phyloP scores from a whole-genome alignment of 2,797 vertebrate species.

The Poeciliopsis turneri region DNA sequence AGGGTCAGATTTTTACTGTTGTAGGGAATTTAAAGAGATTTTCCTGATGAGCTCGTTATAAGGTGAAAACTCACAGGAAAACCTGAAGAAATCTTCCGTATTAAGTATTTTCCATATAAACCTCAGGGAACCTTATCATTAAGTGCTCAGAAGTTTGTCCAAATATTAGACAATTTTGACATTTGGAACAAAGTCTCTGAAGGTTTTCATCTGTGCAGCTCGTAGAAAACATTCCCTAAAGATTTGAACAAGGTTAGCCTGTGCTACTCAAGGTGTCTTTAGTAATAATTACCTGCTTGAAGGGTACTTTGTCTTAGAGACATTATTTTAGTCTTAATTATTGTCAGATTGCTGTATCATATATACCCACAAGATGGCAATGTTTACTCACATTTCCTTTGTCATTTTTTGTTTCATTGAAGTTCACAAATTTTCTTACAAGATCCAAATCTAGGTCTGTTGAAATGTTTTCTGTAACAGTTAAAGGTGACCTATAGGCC shows the following conservation, averaged over 20 bases:
- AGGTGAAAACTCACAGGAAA: background rate
- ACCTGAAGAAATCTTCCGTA: background rate
- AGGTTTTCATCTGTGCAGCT: background rate
- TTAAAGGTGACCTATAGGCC: background rate
- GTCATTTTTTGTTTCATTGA: background rate
- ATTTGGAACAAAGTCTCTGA: background rate
- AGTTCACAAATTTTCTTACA: background rate
- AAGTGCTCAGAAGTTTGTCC: background rate
- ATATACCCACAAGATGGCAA: conserved; percentile 51
- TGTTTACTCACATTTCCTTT: conserved; percentile 27
- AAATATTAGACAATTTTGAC: background rate
- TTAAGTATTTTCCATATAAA: too few species aligned
- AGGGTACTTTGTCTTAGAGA: background rate
- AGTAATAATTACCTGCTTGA: background rate
- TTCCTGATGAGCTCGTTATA: background rate
- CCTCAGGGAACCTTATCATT: background rate
- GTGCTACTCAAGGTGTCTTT: background rate
- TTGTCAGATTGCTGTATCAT: background rate
- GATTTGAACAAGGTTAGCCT: background rate
- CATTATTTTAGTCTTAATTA: background rate
- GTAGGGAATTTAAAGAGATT: background rate
- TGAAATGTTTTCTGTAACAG: background rate
- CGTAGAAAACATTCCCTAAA: background rate
- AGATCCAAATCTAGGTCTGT: too few species aligned
- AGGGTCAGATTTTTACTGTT: background rate